Conservation (phyloP, 2,797 vertebrate species). For the Chiloscyllium punctatum region DNA sequence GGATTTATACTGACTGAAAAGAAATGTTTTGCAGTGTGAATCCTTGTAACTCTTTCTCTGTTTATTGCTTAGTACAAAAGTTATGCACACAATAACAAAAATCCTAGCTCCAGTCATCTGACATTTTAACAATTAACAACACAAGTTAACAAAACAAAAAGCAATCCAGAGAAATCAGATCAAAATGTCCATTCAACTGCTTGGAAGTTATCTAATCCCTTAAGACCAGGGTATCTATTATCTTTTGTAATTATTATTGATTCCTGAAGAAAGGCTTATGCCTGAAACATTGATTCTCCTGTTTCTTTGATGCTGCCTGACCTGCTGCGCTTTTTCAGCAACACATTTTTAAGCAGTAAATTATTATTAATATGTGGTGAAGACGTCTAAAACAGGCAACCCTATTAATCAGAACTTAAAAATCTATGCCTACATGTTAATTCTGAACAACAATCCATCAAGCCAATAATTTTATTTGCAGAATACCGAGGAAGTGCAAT, state of each 20-base stretch:
- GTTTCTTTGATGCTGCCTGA: no score
- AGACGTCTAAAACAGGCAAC: neutral
- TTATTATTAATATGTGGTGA: neutral
- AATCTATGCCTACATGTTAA: neutral
- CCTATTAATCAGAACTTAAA: neutral
- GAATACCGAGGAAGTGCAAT: constrained; percentile 42
- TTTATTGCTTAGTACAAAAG: neutral
- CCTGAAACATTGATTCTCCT: no score
- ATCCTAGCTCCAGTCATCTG: neutral
- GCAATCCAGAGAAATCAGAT: neutral
- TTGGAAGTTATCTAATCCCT: neutral
- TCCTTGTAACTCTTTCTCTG: neutral
- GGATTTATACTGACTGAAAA: neutral
- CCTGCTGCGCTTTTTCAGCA: no score
- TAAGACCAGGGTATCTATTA: neutral
- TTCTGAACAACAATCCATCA: neutral
- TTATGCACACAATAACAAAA: neutral
- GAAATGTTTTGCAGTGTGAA: neutral
- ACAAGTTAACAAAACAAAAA: neutral
- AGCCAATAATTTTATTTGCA: constrained; percentile 46
- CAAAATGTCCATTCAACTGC: neutral
- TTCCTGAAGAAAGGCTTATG: no score
- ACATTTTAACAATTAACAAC: neutral
- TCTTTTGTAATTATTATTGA: neutral
- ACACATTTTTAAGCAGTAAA: no score